Evolutionary conservation across 2,797 vertebrate species (phyloP).

Genomic region (Parauchenoglanis punctatus): DNA sequence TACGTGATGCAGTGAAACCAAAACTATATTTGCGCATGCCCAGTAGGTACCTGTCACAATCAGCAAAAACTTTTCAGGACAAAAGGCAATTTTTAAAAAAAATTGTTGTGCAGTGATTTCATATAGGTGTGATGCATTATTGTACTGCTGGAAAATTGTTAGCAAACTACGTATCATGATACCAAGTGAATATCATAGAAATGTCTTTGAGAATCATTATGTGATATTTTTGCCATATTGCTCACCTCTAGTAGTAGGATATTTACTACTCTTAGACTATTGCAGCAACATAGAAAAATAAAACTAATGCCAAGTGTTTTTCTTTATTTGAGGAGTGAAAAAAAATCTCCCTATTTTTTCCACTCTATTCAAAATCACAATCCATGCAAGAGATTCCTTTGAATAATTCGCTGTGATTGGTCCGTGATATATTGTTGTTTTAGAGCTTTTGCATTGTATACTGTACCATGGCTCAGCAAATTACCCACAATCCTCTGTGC

Average conservation of each 20-base stretch:
- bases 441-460: not conserved
- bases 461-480: not conserved
- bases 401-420: not conserved
- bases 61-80: no score
- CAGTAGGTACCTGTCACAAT: no score
- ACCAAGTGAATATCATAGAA: not conserved
- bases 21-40: no score
- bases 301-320: not conserved
- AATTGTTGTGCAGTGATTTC: no score
- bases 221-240: not conserved
- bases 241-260: not conserved
- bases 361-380: not conserved
- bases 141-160: not conserved
- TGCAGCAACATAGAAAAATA: not conserved
- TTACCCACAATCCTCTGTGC: not conserved
- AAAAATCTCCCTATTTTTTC: not conserved
- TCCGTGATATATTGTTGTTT: not conserved
- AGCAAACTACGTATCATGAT: no score
- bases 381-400: not conserved
- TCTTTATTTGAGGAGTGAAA: not conserved
- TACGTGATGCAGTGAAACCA: no score
- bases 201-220: not conserved
- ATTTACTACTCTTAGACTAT: not conserved
- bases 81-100: no score
- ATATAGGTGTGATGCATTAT: not conserved